Conservation (phyloP, 1,140 invertebrate species). For the Musca domestica region DNA sequence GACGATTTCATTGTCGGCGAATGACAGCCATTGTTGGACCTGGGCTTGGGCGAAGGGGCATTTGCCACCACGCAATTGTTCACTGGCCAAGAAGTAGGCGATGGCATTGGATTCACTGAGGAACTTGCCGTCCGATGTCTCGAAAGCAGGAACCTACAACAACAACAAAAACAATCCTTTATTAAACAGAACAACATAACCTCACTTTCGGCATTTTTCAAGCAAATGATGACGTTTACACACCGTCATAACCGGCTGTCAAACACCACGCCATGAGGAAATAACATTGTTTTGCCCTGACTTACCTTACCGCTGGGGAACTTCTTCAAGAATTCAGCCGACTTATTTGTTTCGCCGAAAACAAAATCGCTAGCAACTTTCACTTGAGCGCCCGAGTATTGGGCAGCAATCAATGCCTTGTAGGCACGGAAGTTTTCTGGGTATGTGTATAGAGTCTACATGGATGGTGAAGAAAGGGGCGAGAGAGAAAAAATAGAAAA, state of each 20-base stretch:
- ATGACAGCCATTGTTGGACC: conserved; percentile 91
- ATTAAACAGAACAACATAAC: background rate
- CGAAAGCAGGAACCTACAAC: conserved; percentile 91
- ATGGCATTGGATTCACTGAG: conserved; percentile 96
- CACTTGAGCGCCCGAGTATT: conserved; percentile 87
- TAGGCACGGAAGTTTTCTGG: conserved; percentile 92
- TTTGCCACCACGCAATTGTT: conserved; percentile 75
- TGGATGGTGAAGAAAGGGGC: too few species aligned
- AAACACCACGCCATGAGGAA: background rate
- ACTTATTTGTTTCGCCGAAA: conserved; percentile 92
- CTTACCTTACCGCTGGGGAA: conserved; percentile 93
- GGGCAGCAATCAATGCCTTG: conserved; percentile 91
- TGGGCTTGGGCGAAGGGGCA: conserved; percentile 71
- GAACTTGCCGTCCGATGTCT: conserved; percentile 81
- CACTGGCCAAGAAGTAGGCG: conserved; percentile 88
- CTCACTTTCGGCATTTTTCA: conserved; percentile 15
- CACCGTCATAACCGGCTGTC: background rate
- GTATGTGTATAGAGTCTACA: conserved; percentile 96
- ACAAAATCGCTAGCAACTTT: conserved; percentile 83
- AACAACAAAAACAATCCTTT: too few species aligned
- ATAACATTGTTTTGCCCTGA: conserved; percentile 14
- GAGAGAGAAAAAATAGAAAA: conserved; percentile 5
- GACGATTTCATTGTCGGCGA: conserved; percentile 88
- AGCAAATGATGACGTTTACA: conserved; percentile 26
- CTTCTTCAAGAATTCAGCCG: conserved; percentile 82